Evolutionary conservation across 2,113 vertebrate genomes (phyloP).

Genomic region (Sinocyclocheilus grahami): DNA sequence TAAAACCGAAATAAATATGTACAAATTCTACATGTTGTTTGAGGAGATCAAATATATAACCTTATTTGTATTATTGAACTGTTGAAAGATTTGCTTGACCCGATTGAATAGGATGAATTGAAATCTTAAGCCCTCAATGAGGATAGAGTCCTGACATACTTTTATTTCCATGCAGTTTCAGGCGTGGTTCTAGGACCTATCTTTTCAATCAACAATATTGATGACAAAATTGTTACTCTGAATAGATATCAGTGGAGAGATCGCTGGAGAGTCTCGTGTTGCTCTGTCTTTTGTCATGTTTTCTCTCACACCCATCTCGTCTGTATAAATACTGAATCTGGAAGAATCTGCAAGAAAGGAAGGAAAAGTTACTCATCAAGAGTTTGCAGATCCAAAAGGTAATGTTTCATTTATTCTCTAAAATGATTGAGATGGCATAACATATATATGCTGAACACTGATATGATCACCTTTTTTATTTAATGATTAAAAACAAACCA

Average conservation of each 20-base stretch:
- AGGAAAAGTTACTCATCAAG: slow-evolving; percentile 48
- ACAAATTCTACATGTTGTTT: background rate
- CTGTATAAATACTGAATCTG: slow-evolving; percentile 21
- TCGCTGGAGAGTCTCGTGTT: slow-evolving; percentile 62
- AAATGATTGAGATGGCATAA: background rate
- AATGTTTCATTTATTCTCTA: background rate
- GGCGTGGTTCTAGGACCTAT: background rate
- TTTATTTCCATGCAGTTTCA: slow-evolving; percentile 6
- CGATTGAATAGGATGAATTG: background rate
- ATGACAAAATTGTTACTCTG: slow-evolving; percentile 4
- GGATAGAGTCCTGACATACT: background rate
- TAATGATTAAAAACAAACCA: background rate
- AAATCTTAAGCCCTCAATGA: background rate
- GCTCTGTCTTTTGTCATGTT: slow-evolving; percentile 57
- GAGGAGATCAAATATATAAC: background rate
- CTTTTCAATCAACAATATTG: slow-evolving; percentile 33
- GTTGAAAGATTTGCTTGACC: background rate
- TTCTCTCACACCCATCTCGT: slow-evolving; percentile 59
- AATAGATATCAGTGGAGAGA: slow-evolving; percentile 21
- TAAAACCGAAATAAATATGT: background rate
- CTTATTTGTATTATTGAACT: background rate
- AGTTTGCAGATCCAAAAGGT: background rate
- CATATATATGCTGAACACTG: background rate
- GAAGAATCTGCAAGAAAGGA: slow-evolving; percentile 24
- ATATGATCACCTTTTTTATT: too few relatives aligned